Conservation (phyloP, 2,113 vertebrate species). For the Oreochromis spilurus region DNA sequence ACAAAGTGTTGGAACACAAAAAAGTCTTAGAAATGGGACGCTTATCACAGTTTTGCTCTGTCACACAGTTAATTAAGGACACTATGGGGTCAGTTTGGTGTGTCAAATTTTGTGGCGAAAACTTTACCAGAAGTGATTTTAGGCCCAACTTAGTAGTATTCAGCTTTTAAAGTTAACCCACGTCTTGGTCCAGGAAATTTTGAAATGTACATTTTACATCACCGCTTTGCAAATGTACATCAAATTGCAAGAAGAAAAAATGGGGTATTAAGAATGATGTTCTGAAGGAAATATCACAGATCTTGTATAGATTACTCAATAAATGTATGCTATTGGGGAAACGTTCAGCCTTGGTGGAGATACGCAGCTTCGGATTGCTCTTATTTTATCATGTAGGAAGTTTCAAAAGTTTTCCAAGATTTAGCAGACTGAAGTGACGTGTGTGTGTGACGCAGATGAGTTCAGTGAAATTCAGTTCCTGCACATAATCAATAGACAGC, state of each 20-base stretch:
- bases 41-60: neutral
- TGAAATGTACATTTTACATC: neutral
- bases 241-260: neutral
- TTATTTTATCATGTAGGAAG: neutral
- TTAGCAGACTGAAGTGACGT: neutral
- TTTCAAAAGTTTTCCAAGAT: neutral
- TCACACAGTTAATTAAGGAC: neutral
- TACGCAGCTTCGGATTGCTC: neutral
- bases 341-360: neutral
- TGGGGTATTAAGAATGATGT: neutral
- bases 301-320: neutral
- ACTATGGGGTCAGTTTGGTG: neutral
- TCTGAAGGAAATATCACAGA: neutral
- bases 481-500: neutral
- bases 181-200: neutral
- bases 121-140: neutral
- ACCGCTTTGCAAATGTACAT: neutral
- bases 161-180: neutral
- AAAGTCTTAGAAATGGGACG: neutral
- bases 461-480: neutral
- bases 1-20: neutral
- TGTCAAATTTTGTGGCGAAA: neutral
- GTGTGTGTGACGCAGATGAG: neutral
- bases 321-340: neutral
- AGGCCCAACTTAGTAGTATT: neutral